A percentile compares a stretch with the other conserved stretches of the same genome.
These are phyloP conservation scores for Meandrina meandrites DNA, from an alignment of 92 coral and sea anemone genomes.

Conservation along the genomic window DNA sequence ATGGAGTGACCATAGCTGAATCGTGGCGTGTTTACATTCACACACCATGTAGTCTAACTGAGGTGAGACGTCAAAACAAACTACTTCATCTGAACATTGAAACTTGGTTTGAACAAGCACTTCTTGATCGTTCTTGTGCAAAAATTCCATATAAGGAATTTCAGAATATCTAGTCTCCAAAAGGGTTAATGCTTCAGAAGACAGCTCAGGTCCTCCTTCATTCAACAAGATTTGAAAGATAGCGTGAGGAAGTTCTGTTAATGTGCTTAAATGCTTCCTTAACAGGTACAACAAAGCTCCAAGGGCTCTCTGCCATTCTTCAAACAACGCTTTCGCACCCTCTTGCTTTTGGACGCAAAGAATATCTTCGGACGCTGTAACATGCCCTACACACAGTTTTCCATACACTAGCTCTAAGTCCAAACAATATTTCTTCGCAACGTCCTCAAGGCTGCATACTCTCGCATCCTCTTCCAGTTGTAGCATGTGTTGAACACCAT, in stretches of 20 bases:
- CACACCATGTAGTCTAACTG: constrained; percentile 4
- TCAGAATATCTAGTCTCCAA: not conserved
- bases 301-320: not conserved
- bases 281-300: not conserved
- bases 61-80: constrained; percentile 17
- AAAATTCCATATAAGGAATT: not conserved
- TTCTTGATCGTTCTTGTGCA: not conserved
- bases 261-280: not conserved
- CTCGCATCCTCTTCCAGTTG: not conserved
- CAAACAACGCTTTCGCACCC: not conserved
- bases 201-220: constrained; percentile 24
- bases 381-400: not conserved
- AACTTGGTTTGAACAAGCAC: not conserved
- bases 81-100: not conserved
- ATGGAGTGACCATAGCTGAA: constrained; percentile 7
- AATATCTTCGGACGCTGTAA: not conserved
- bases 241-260: not conserved
- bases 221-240: constrained; percentile 13
- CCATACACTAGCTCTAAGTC: constrained; percentile 12
- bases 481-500: not conserved
- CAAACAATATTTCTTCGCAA: constrained; percentile 1
- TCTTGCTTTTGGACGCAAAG: not conserved
- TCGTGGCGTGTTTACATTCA: not conserved
- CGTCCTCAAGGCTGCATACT: not conserved
- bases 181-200: not conserved